Conservation (phyloP, 2,888 invertebrate species). For the Heliothis peltigera region DNA sequence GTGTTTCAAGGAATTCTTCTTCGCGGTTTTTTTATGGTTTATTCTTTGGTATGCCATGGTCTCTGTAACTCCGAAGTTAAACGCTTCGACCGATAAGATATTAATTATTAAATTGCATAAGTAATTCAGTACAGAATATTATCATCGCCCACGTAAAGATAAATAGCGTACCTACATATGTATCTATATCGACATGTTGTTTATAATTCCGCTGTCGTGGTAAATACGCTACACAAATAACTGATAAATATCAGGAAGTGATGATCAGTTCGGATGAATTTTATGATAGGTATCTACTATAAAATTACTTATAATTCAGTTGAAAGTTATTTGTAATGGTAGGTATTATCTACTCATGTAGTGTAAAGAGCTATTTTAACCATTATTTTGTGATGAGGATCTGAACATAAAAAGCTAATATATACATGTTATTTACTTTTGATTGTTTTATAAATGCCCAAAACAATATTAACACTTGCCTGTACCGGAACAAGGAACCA, state of each 20-base stretch:
- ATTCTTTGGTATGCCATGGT: slow-evolving; percentile 33
- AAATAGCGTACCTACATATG: slow-evolving; percentile 4
- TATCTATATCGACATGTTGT: slow-evolving; percentile 10
- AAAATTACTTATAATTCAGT: slow-evolving; percentile 28
- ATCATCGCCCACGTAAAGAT: background rate
- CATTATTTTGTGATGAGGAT: slow-evolving; percentile 19
- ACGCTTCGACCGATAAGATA: slow-evolving; percentile 7
- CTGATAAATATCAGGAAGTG: slow-evolving; percentile 41
- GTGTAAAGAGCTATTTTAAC: slow-evolving; percentile 28
- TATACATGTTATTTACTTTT: slow-evolving; percentile 15
- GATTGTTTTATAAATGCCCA: slow-evolving; percentile 45
- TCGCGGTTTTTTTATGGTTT: slow-evolving; percentile 35
- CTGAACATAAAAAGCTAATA: slow-evolving; percentile 17
- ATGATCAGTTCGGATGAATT: slow-evolving; percentile 31
- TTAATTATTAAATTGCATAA: slow-evolving; percentile 1
- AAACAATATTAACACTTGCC: slow-evolving; percentile 10
- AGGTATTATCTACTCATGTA: slow-evolving; percentile 11
- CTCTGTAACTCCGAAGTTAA: slow-evolving; percentile 7
- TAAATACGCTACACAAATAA: background rate
- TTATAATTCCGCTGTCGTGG: background rate
- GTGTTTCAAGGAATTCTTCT: slow-evolving; percentile 45
- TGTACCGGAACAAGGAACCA: slow-evolving; percentile 27
- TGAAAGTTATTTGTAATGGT: slow-evolving; percentile 18
- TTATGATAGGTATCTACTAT: slow-evolving; percentile 17
- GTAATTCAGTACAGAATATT: background rate